Base-by-base conservation (phyloP, 2,113 vertebrate genomes). In the Podilymbus podiceps region DNA sequence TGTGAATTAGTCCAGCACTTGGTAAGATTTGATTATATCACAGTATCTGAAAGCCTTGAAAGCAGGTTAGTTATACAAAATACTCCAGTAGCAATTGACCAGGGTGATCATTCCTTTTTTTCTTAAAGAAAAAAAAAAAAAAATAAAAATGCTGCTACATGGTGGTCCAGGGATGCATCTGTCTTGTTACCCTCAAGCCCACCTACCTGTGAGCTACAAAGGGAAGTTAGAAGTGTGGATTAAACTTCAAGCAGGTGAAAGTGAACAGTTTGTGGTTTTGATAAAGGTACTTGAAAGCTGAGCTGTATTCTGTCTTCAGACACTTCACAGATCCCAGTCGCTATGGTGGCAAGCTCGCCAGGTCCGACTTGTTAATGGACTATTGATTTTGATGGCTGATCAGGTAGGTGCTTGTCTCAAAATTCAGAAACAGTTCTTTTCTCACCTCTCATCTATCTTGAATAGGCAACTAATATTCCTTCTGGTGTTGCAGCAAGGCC, bases 1-100 rank as follows among this genome's bases (percentile, higher is more conserved):
- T 99, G 98, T 83, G 98, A 99, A 89, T 97, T 98, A 74, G 98
- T 99, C 35, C 98, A 99, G 96, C 98, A 99, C 92, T 95, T 98
- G 44, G 98, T 98, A 88, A 96, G 98, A 82, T 98, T 98, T 88
- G 97, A 99, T 96, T 98, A 98, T 94, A 98, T 98, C 89, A 94
- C 98, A 7, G 85, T 98, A 86, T 98, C 98, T 25, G 92, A 97
- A 15, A 98, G 90, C 31, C 98, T 99, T 86, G 79, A 95, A 67
- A 98, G 98, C 95, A 98, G 97, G 98, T 98, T 81, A 92, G 81
- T 95, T 50, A 71, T 8, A 56, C 8, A 23, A 53, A 88, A 62
- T 12, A 33, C 0, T 27, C 9, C 5, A 2, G 6, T 40, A 76
- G 42, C 6, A 76, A 64, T 16, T 53, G 14, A 35, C 46, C 47